phyloP scores from a whole-genome alignment of 2,888 invertebrate species.

The Smittia sp. region DNA sequence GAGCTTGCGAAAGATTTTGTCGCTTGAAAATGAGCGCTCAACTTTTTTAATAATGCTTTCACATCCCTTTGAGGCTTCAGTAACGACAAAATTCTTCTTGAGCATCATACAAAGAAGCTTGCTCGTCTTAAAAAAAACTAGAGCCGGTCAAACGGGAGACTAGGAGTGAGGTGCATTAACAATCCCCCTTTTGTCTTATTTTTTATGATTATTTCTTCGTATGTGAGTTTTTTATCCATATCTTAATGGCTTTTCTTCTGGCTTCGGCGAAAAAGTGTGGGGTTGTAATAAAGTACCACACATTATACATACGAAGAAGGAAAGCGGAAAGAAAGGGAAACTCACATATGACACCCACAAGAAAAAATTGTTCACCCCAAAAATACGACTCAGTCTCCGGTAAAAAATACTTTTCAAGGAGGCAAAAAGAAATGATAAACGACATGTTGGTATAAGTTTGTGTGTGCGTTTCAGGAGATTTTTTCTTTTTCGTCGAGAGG shows the following conservation, averaged over 20 bases:
- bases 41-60: too few relatives aligned
- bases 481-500: neutral
- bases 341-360: slow-evolving; percentile 13
- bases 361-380: neutral
- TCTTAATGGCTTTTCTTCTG: slow-evolving; percentile 11
- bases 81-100: too few relatives aligned
- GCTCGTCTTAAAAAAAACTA: too few relatives aligned
- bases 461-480: neutral
- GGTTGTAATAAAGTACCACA: slow-evolving; percentile 1
- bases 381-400: neutral
- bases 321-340: neutral
- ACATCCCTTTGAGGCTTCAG: too few relatives aligned
- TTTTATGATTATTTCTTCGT: slow-evolving; percentile 7
- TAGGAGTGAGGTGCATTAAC: neutral
- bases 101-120: too few relatives aligned
- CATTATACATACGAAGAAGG: neutral
- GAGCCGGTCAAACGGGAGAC: neutral
- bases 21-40: too few relatives aligned
- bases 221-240: slow-evolving; percentile 20
- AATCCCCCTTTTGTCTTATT: slow-evolving; percentile 27
- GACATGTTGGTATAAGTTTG: slow-evolving; percentile 16
- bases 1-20: neutral
- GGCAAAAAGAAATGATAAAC: slow-evolving; percentile 26
- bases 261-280: neutral
- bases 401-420: neutral